These are phyloP conservation scores for Pelecanoides urinatrix DNA, from an alignment of 2,113 vertebrate species.

Conservation along the genomic window DNA sequence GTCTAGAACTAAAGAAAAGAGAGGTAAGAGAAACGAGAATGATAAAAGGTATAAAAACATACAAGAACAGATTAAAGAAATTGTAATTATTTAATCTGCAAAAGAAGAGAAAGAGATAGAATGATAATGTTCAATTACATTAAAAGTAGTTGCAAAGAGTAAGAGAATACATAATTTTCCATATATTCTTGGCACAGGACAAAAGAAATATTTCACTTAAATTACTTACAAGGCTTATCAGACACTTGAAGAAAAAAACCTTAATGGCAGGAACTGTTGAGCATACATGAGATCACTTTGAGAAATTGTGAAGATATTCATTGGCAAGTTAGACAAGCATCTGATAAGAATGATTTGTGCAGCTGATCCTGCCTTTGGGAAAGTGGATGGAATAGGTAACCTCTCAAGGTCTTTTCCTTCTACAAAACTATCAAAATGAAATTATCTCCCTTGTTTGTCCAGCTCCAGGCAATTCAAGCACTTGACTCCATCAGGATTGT, in stretches of 20 bases:
- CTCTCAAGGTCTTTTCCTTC: not conserved
- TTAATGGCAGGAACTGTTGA: not conserved
- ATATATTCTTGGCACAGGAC: slow-evolving; percentile 19
- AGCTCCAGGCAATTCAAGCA: not conserved
- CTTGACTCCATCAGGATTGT: not conserved
- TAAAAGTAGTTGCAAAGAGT: not conserved
- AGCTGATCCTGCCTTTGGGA: not conserved
- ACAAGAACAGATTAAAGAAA: not conserved
- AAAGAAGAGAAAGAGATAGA: not conserved
- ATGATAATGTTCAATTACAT: not conserved
- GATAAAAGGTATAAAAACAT: not conserved
- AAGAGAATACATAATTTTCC: not conserved
- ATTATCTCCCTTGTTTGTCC: not conserved
- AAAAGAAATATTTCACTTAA: slow-evolving; percentile 21
- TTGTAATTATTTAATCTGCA: not conserved
- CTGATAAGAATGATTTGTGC: not conserved
- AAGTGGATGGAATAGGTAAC: not conserved
- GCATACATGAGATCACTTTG: not conserved
- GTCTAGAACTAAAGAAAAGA: not conserved
- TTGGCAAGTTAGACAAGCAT: not conserved
- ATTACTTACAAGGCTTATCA: slow-evolving; percentile 23
- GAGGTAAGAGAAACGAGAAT: not conserved
- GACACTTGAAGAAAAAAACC: not conserved
- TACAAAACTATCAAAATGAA: not conserved
- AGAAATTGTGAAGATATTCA: not conserved